phyloP scores from a whole-genome alignment of 2,113 vertebrate species.

The Aegypius monachus region DNA sequence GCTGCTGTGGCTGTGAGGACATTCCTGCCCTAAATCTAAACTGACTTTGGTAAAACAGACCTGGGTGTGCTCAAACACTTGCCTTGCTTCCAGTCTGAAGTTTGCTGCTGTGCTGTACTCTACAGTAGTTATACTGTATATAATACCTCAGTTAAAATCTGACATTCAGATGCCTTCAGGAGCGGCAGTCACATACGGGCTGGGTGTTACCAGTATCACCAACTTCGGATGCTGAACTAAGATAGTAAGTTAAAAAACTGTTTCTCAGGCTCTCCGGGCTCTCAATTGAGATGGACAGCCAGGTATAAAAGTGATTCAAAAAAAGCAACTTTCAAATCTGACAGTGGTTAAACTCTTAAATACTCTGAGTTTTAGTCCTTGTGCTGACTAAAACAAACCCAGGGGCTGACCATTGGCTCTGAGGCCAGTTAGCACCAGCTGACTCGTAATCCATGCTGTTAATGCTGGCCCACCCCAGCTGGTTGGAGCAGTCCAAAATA shows the following conservation, averaged over 20 bases:
- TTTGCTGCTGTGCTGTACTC: background rate
- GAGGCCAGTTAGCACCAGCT: background rate
- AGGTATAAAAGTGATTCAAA: background rate
- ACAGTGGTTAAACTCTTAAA: background rate
- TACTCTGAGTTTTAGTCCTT: background rate
- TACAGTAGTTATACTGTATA: background rate
- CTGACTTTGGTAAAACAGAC: background rate
- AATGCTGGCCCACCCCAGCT: background rate
- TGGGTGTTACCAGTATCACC: background rate
- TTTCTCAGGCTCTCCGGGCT: background rate
- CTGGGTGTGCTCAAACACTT: background rate
- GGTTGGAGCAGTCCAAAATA: background rate
- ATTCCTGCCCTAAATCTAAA: background rate
- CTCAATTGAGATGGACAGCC: background rate
- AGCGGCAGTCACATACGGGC: background rate
- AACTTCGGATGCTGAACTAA: background rate
- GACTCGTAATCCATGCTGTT: fast-evolving
- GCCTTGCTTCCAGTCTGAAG: background rate
- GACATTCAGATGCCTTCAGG: background rate
- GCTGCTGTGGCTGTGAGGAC: fast-evolving
- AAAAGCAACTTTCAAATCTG: background rate
- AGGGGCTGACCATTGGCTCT: background rate
- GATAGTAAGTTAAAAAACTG: background rate
- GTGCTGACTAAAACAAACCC: background rate
- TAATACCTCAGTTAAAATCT: background rate